Evolutionary conservation across 2,797 vertebrate genomes (phyloP).

Genomic region (Helostoma temminkii): DNA sequence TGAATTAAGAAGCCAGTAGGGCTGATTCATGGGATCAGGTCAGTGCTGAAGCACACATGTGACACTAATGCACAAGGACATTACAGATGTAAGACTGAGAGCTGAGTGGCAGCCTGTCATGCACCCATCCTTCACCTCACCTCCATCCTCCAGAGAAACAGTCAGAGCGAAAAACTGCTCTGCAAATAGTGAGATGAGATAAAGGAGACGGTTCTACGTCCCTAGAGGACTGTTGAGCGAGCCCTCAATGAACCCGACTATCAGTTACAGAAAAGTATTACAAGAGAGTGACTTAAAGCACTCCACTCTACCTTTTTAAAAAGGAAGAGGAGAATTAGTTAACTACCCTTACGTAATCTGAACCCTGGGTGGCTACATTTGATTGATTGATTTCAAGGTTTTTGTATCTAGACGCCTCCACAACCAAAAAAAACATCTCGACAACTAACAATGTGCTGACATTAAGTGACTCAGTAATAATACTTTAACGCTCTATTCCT

Average conservation of each 20-base stretch:
- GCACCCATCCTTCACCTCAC: conserved; percentile 62
- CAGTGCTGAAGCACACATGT: conserved; percentile 64
- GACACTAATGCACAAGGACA: conserved; percentile 79
- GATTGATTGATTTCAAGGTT: too few relatives aligned
- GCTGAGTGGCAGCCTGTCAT: conserved; percentile 73
- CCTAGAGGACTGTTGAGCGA: conserved; percentile 5
- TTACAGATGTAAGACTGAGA: conserved; percentile 74
- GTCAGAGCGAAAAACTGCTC: conserved; percentile 36
- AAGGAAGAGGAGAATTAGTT: too few relatives aligned
- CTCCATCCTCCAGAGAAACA: conserved; percentile 46
- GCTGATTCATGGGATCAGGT: conserved; percentile 79
- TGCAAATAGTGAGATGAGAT: conserved; percentile 35
- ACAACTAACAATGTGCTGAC: neutral
- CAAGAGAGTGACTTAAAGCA: neutral
- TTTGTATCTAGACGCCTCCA: neutral
- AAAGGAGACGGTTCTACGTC: conserved; percentile 16
- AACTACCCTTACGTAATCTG: too few relatives aligned
- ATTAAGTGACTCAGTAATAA: neutral
- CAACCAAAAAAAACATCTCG: neutral
- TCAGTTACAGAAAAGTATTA: neutral
- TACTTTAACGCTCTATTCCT: conserved; percentile 1
- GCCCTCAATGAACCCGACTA: neutral
- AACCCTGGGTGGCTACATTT: too few relatives aligned
- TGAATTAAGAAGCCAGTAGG: conserved; percentile 17
- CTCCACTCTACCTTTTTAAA: too few relatives aligned